These are phyloP conservation scores for Neosilurus hyrtlii DNA, from an alignment of 2,797 vertebrate genomes.

Conservation along the genomic window DNA sequence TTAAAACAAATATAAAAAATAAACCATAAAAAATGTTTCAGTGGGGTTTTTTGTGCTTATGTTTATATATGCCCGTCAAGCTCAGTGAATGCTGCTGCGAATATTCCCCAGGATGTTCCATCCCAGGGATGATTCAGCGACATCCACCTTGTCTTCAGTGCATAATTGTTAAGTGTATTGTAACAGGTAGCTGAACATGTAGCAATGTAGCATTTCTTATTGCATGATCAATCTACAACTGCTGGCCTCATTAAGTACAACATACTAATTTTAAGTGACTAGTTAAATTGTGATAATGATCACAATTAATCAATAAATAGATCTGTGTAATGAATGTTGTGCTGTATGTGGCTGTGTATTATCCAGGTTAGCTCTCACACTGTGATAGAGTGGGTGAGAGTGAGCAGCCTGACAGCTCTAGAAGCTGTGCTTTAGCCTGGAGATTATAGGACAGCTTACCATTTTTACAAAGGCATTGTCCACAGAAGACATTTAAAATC, in stretches of 20 bases:
- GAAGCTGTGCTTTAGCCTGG: slow-evolving; percentile 7
- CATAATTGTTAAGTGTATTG: not conserved
- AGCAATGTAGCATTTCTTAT: not conserved
- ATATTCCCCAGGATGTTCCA: no score
- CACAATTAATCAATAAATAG: no score
- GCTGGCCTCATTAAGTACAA: not conserved
- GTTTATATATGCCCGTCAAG: no score
- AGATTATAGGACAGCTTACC: slow-evolving; percentile 2
- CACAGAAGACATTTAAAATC: not conserved
- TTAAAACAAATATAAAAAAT: no score
- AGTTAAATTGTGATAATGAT: not conserved
- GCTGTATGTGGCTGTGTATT: slow-evolving; percentile 1
- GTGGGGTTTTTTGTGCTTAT: no score
- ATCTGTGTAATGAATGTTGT: not conserved
- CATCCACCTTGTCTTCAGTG: no score
- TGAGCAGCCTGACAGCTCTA: not conserved
- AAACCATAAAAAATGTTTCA: no score
- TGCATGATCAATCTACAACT: not conserved
- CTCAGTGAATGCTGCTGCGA: no score
- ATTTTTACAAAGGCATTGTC: slow-evolving; percentile 1
- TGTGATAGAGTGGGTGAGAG: slow-evolving; percentile 20
- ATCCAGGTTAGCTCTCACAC: slow-evolving; percentile 5
- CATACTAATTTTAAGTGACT: not conserved
- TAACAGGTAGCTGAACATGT: not conserved
- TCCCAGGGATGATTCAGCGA: no score